Percentiles rank a stretch among this genome's conserved stretches.
Evolutionary conservation across 2,888 invertebrate species (phyloP).

Genomic region (Morinoia aosen): DNA sequence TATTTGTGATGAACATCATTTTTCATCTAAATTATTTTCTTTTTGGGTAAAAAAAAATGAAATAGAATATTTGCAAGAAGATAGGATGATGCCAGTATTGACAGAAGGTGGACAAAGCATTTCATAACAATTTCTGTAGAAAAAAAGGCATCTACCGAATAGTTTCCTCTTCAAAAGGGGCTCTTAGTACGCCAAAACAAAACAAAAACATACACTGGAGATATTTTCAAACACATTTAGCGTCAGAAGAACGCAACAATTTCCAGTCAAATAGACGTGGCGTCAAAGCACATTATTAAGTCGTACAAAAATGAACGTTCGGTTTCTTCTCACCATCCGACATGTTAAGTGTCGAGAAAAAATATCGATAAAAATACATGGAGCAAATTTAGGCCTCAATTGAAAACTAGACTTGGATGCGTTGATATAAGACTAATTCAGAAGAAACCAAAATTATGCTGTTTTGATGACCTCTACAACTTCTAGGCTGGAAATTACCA

Average conservation of each 20-base stretch:
- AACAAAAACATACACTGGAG: not conserved
- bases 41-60: not conserved
- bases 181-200: not conserved
- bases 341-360: not conserved
- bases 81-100: not conserved
- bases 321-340: too few relatives aligned
- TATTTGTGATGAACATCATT: not conserved
- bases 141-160: not conserved
- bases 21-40: not conserved
- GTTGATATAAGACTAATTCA: not conserved
- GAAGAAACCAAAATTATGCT: not conserved
- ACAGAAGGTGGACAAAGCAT: not conserved
- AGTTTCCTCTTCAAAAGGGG: not conserved
- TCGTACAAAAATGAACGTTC: not conserved
- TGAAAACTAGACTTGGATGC: not conserved
- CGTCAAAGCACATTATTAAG: not conserved
- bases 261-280: not conserved
- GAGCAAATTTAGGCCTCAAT: not conserved
- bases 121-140: not conserved
- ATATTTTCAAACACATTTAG: not conserved
- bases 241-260: not conserved
- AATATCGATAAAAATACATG: not conserved
- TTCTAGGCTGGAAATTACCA: not conserved
- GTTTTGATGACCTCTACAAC: not conserved
- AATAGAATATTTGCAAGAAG: not conserved